Conservation (phyloP, 2,888 invertebrate species). For the Hyalella azteca region DNA sequence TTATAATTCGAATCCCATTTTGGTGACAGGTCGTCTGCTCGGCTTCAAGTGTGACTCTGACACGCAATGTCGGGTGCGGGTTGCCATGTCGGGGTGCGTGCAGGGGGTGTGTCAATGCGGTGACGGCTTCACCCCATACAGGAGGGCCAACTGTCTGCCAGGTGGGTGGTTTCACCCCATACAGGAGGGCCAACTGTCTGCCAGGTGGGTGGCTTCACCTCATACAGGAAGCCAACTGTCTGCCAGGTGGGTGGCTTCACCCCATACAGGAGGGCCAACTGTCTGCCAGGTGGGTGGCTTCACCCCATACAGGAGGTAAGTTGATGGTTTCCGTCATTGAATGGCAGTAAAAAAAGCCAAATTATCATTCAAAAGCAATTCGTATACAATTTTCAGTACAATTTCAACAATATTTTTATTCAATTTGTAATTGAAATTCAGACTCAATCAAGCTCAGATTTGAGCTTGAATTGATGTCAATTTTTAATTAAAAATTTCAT, state of each 20-base stretch:
- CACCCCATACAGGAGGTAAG: background rate
- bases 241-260: slow-evolving; percentile 70
- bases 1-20: background rate
- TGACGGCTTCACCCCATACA: slow-evolving; percentile 83
- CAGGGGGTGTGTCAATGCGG: slow-evolving; percentile 84
- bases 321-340: background rate
- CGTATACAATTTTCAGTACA: background rate
- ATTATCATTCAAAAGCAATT: background rate
- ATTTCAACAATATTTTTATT: no score
- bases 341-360: background rate
- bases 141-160: slow-evolving; percentile 86
- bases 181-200: slow-evolving; percentile 86
- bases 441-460: no score
- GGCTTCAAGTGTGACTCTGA: slow-evolving; percentile 82
- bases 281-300: slow-evolving; percentile 75
- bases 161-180: slow-evolving; percentile 75
- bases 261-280: slow-evolving; percentile 87
- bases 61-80: slow-evolving; percentile 86
- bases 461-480: no score
- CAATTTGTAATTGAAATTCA: no score
- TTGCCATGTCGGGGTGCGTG: slow-evolving; percentile 84
- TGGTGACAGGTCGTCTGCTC: slow-evolving; percentile 74
- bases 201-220: slow-evolving; percentile 76
- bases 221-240: slow-evolving; percentile 2
- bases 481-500: no score